These are phyloP conservation scores for Xenops minutus DNA, from an alignment of 2,797 vertebrate genomes.

Conservation along the genomic window DNA sequence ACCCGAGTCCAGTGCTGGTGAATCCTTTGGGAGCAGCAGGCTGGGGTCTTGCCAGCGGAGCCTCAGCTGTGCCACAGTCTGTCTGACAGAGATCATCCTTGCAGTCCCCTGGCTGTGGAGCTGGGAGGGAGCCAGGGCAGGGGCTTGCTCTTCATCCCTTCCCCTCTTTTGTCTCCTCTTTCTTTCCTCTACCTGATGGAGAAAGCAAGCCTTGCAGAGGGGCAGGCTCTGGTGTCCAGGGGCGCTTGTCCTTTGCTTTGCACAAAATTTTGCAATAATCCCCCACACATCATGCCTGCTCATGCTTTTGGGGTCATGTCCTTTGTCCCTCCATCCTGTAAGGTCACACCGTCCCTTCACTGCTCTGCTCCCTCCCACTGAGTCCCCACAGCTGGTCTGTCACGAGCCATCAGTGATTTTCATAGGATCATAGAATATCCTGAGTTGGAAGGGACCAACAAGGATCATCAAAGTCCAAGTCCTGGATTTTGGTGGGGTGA, in stretches of 20 bases:
- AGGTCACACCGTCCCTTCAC: background rate
- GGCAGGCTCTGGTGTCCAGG: background rate
- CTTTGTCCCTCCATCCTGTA: background rate
- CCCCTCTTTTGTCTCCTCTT: background rate
- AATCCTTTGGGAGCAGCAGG: slow-evolving; percentile 64
- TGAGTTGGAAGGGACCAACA: background rate
- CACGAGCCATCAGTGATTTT: background rate
- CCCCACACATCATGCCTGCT: background rate
- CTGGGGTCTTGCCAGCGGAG: slow-evolving; percentile 57
- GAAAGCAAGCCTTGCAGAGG: accelerated
- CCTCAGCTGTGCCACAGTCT: slow-evolving; percentile 55
- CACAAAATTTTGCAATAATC: background rate
- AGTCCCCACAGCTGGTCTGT: background rate
- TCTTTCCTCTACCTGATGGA: background rate
- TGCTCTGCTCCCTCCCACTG: accelerated
- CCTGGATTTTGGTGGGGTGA: background rate
- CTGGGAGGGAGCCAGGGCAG: background rate
- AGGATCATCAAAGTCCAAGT: background rate
- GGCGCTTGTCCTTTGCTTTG: background rate
- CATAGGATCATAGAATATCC: background rate
- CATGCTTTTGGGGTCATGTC: background rate
- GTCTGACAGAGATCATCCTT: background rate
- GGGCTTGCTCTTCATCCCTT: background rate
- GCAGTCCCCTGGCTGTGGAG: background rate
- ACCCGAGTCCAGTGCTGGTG: slow-evolving; percentile 70